Percentiles rank a stretch among this genome's conserved stretches.
Conservation (phyloP, 2,113 vertebrate genomes). For the Columba livia region DNA sequence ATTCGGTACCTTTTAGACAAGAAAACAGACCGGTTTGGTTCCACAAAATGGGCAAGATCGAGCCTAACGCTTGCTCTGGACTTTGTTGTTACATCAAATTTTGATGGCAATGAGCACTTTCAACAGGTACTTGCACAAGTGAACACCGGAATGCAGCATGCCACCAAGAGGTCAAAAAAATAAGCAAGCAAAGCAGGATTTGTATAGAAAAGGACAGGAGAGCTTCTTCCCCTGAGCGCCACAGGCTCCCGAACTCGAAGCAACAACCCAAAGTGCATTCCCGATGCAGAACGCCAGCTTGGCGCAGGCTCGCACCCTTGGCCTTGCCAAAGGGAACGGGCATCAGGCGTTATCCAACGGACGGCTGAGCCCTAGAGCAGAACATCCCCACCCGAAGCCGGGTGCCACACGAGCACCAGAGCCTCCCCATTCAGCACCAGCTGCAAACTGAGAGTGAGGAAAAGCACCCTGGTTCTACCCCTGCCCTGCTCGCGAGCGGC, state of each 20-base stretch:
- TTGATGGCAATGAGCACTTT: neutral
- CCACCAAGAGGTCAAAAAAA: neutral
- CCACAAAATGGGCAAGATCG: rapidly evolving
- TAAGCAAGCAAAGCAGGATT: rapidly evolving
- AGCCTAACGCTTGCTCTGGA: neutral
- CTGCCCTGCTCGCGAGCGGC: neutral
- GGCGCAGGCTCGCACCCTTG: neutral
- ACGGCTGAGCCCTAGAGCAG: neutral
- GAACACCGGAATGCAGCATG: rapidly evolving
- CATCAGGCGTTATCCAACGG: neutral
- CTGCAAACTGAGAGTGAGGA: neutral
- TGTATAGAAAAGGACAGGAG: neutral
- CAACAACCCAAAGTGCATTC: neutral
- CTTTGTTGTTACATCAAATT: neutral
- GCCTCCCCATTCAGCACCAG: rapidly evolving
- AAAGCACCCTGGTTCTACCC: neutral
- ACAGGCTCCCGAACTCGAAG: neutral
- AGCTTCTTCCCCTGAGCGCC: neutral
- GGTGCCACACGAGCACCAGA: neutral
- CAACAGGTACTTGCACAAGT: neutral
- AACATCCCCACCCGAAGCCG: rapidly evolving
- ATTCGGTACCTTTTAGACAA: neutral
- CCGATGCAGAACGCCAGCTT: rapidly evolving
- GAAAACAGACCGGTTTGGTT: rapidly evolving
- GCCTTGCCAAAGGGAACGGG: neutral